Evolutionary conservation across 2,888 invertebrate species (phyloP), one percentile per base, ranked within the genome.

Genomic region (Drosophila incognita): DNA sequence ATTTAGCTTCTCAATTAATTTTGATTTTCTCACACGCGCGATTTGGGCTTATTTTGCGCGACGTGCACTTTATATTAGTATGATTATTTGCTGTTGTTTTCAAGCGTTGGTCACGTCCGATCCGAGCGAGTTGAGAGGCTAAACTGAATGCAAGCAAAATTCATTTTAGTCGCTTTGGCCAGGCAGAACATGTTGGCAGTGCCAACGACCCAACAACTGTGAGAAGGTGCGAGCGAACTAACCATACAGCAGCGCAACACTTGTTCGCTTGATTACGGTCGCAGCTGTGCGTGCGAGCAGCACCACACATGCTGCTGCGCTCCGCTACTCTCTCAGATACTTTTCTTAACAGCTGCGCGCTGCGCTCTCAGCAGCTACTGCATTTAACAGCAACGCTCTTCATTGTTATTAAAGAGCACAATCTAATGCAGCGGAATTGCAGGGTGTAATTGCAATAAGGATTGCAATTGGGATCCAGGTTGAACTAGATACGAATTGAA

Each of bases 1-100:
- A 73, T 73, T 71, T 67, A 81, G 70, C 85, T 80, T 82, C 83
- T 88, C 81, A 86, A 89, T 83, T 78, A 74, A 82, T 66, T 85
- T 89, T 74, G 62, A 69, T 83, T 83, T 86, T 87, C 73, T 81
- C 85, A 81, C 82, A 89, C 81, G 83, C 89, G 85, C 76, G 77
- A 66, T 79, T 74, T 74, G 62, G 75, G 71, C 66, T 76, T 79
- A 74, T 67, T 69, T 82, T 73, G 83, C 74, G 81, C 73, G 78
- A 81, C 60, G 79, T 87, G 79, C 84, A 85, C 74, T 86, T 88
- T 83, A 70, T 84, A 79, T 79, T 66, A 81, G 59, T 38, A 29
- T 29, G 36, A 51, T 38, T 49, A 29, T 74, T 69, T 54, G 40
- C 64, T 61, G n/a, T 80, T 54, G 15, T 18, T 54, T 73, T 69